A percentile compares a stretch with the other conserved stretches of the same genome.
These are phyloP conservation scores for Augiades crinisus DNA, from an alignment of 2,888 invertebrate species.

Conservation along the genomic window DNA sequence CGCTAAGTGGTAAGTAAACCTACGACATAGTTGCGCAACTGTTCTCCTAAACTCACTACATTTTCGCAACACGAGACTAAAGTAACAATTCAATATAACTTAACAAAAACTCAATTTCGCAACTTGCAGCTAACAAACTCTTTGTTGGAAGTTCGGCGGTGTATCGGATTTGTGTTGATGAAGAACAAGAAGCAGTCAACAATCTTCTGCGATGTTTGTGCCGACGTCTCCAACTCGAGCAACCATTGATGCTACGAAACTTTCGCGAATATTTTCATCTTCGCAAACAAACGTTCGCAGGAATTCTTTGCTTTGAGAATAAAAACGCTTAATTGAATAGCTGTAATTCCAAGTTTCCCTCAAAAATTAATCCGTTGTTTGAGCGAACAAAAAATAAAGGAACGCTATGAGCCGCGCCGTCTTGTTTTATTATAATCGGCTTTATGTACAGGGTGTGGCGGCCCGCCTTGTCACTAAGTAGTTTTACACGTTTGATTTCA, in stretches of 20 bases:
- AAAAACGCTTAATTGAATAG: conserved; percentile 23
- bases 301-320: conserved; percentile 19
- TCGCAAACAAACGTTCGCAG: conserved; percentile 4
- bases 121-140: conserved; percentile 1
- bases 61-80: conserved; percentile 4
- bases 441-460: conserved; percentile 2
- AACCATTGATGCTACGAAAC: conserved; percentile 5
- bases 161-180: conserved; percentile 19
- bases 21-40: neutral
- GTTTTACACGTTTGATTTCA: too few species aligned
- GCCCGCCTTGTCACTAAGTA: too few species aligned
- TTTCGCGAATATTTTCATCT: conserved; percentile 17
- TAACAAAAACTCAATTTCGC: conserved; percentile 12
- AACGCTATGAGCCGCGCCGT: conserved; percentile 7
- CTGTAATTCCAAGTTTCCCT: conserved; percentile 17
- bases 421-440: conserved; percentile 22
- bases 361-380: conserved; percentile 25
- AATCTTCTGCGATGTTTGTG: conserved; percentile 2
- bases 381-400: conserved; percentile 16
- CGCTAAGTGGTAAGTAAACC: neutral
- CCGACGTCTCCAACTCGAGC: conserved; percentile 3
- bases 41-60: neutral
- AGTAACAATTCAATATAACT: conserved; percentile 13
- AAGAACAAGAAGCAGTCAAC: conserved; percentile 11
- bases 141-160: conserved; percentile 1